Evolutionary conservation across 2,113 vertebrate species (phyloP), one percentile per base, ranked within the genome.

Genomic region (Narcine bancroftii): DNA sequence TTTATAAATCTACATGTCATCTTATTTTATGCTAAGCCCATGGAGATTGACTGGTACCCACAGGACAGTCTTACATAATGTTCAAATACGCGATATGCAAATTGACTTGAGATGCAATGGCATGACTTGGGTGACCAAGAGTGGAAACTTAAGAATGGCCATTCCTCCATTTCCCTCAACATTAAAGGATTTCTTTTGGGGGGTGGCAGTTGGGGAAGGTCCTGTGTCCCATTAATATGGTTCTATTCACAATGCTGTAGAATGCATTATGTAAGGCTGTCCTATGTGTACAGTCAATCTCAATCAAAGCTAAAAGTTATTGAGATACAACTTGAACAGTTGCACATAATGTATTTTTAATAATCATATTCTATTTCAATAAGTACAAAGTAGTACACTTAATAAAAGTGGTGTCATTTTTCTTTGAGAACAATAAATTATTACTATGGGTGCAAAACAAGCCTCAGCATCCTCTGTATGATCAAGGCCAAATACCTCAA

Each of bases 21-120:
- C 91, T 92, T 93, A 92, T 60, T 89, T 83, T 93, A 73, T 79
- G 93, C 92, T 93, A 93, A 76, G 92, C 0, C 0, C 81, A 93
- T 83, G 53, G 92, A 93, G 94, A 94, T 94, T 96, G 94, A 95
- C 94, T 95, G n/a, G 95, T 92, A 45, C 65, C 60, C 92, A 94
- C 93, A 94, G 95, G 95, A 95, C 94, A 93, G 93, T 91, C 71
- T 92, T 92, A 94, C 92, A 92, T 92, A 94, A 93, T 93, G 93
- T 93, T 94, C 95, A 93, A 94, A 17, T 94, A 94, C 94, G 95
- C 94, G 93, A 92, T 94, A 97, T 97, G 97, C 97, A 98, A 97
- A 98, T 96, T 97, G 97, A 96, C 96, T 97, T 97, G 96, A 96
- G 96, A 98, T 97, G 97, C 97, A 97, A 97, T 97, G 94, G 97